Base-by-base conservation (phyloP, 1,140 invertebrate genomes). In the Eupristina koningsbergeri region DNA sequence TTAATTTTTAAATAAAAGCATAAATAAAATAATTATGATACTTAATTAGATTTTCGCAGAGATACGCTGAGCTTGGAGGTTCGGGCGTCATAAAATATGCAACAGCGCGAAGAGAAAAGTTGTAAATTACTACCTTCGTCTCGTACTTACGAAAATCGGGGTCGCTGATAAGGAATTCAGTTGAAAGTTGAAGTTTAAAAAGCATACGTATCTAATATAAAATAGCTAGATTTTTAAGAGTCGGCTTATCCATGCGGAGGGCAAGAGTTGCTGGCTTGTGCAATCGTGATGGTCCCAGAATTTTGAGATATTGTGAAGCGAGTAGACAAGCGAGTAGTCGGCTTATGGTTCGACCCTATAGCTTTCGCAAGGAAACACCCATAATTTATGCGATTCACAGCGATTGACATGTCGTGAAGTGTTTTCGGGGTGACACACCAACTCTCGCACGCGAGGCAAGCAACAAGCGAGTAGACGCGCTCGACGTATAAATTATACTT, bases 371-470 rank as follows among this genome's bases (percentile, higher is more conserved):
- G 26, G 26, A 6, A 31, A 1, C 6, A n/a, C 6, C 31, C 34
- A 58, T 73, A 71, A 71, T 80, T 80, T 73, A 80, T 71, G 53
- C 69, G 39, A 75, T 26, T 39, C 64, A 31, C 31, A 22, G n/a
- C 61, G 63, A 41, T 50, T 6, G 73, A 17, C 73, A 15, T n/a
- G 41, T 50, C 73, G 13, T 26, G 45, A 47, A 19, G n/a, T n/a
- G n/a, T n/a, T 41, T n/a, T 73, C 29, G 45, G 3, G 45, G 2
- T 15, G 67, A 36, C 34, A 9, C 17, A 36, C 17, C n/a, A n/a
- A n/a, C n/a, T n/a, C n/a, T n/a, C n/a, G n/a, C n/a, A n/a, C n/a
- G n/a, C n/a, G n/a, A 50, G 15, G 34, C 17, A 22, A 36, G 39
- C 34, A 0, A 7, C 34, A n/a, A 71, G 67, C 6, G 6, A 41